Evolutionary conservation across 2,113 vertebrate genomes (phyloP).

Genomic region (Panurus biarmicus): DNA sequence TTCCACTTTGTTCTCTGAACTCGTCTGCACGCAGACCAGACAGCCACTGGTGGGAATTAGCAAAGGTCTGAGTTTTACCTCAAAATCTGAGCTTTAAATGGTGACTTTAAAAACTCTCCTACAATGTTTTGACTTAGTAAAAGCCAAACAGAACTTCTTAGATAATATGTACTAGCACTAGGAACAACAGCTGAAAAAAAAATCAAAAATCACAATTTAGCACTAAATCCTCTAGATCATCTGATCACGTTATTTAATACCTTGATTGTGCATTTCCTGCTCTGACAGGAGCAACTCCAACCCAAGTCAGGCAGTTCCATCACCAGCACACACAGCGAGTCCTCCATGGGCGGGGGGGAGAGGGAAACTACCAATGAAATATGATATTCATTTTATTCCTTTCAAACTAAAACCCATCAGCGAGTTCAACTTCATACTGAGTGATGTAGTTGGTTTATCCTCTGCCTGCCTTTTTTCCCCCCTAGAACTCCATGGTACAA

Average conservation of each 20-base stretch:
- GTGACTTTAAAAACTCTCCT: background rate
- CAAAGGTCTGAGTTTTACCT: background rate
- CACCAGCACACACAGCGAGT: fast-evolving
- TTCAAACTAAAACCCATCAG: background rate
- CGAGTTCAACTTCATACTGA: background rate
- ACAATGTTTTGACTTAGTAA: background rate
- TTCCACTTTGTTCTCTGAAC: background rate
- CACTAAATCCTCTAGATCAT: background rate
- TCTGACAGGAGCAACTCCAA: background rate
- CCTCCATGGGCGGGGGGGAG: background rate
- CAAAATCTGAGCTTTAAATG: background rate
- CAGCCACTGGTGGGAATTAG: background rate
- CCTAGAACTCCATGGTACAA: background rate
- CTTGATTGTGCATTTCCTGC: background rate
- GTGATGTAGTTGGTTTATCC: background rate
- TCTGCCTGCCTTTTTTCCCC: background rate
- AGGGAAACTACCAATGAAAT: background rate
- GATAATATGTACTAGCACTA: background rate
- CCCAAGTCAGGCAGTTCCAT: background rate
- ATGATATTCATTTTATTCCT: background rate
- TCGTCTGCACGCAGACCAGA: background rate
- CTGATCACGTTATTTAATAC: background rate
- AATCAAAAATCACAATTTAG: background rate
- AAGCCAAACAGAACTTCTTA: background rate
- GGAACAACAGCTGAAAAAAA: background rate